Evolutionary conservation across 2,797 vertebrate genomes (phyloP).

Genomic region (Melanogrammus aeglefinus): DNA sequence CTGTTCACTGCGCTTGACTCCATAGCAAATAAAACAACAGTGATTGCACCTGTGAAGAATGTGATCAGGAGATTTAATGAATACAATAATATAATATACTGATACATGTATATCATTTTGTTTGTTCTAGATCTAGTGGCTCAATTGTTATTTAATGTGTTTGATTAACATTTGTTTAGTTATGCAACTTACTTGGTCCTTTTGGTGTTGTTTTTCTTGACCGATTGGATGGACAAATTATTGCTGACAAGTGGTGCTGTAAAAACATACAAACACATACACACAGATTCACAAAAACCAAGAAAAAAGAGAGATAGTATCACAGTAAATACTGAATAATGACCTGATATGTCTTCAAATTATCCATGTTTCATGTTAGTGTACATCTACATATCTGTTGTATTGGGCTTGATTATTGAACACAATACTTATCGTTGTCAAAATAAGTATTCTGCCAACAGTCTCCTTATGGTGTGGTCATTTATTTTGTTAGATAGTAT

Average conservation of each 20-base stretch:
- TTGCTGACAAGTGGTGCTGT: constrained; percentile 33
- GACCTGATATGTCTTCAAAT: not conserved
- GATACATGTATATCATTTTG: not conserved
- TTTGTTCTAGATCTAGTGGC: not conserved
- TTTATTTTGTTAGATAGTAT: not conserved
- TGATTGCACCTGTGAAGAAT: constrained; percentile 14
- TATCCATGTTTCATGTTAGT: not conserved
- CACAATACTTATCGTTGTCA: not conserved
- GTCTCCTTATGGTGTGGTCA: not conserved
- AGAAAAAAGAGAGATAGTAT: not conserved
- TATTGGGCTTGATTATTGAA: not conserved
- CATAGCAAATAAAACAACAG: not conserved
- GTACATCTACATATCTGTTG: not conserved
- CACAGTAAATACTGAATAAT: not conserved
- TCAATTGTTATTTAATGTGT: not conserved
- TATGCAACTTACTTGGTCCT: constrained; percentile 38
- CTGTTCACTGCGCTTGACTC: not conserved
- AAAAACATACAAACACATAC: constrained; percentile 3
- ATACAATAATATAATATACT: not conserved
- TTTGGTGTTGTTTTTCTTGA: constrained; percentile 15
- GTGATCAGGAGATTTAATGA: not conserved
- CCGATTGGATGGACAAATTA: not conserved
- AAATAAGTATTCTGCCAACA: not conserved
- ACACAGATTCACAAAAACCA: not conserved
- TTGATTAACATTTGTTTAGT: not conserved